These are phyloP conservation scores for Neodon shergylaensis DNA, from an alignment of 2,113 vertebrate species.

Conservation along the genomic window DNA sequence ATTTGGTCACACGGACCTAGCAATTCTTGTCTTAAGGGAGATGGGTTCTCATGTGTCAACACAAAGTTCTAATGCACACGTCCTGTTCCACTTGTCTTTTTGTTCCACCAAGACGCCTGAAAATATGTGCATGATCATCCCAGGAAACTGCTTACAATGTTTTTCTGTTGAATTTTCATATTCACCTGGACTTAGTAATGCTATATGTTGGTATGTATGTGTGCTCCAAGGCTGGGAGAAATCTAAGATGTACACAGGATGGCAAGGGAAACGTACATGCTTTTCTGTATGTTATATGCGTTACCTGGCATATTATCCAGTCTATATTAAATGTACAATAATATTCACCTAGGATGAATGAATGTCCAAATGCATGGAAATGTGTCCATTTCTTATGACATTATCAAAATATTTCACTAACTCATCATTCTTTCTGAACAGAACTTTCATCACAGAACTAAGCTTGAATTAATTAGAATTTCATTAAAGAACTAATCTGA, in stretches of 20 bases:
- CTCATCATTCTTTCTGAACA: not conserved
- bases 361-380: not conserved
- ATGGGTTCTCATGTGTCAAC: not conserved
- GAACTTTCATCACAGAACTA: not conserved
- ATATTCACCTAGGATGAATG: not conserved
- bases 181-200: not conserved
- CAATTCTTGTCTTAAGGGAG: fast-evolving
- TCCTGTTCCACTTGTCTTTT: fast-evolving
- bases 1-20: not conserved
- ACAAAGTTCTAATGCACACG: not conserved
- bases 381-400: not conserved
- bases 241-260: not conserved
- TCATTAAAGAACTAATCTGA: not conserved
- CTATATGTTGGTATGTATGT: not conserved
- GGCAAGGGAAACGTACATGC: not conserved
- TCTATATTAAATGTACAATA: not conserved
- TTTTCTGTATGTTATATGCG: not conserved
- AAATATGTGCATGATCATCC: not conserved
- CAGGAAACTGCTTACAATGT: not conserved
- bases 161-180: not conserved
- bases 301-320: not conserved
- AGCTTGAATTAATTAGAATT: not conserved
- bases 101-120: not conserved
- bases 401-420: not conserved
- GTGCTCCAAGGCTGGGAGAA: too few relatives aligned